These are phyloP conservation scores for Cerastoderma edule DNA, from an alignment of 2,888 invertebrate genomes.

Conservation along the genomic window DNA sequence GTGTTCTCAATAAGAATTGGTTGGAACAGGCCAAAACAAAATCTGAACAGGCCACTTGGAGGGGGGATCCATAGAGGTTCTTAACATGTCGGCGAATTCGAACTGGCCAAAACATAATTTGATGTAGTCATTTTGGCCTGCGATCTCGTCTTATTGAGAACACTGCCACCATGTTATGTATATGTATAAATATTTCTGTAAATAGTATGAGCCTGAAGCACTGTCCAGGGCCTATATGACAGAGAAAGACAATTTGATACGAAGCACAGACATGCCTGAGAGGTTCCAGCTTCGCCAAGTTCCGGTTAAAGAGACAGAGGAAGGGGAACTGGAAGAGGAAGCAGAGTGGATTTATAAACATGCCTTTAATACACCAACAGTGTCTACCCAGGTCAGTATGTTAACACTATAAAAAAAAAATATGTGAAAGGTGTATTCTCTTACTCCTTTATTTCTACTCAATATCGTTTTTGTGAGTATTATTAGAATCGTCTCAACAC, in stretches of 20 bases:
- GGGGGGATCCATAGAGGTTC: no score
- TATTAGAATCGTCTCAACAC: no score
- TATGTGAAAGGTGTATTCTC: background rate
- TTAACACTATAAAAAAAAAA: background rate
- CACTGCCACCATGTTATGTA: no score
- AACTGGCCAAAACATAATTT: no score
- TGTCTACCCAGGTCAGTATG: slow-evolving; percentile 89
- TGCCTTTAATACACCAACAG: slow-evolving; percentile 93
- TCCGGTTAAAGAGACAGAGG: slow-evolving; percentile 89
- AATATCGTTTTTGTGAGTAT: no score
- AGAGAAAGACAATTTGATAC: slow-evolving; percentile 93
- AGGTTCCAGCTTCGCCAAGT: slow-evolving; percentile 91
- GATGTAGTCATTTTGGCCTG: no score
- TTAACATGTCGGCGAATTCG: no score
- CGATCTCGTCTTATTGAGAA: no score
- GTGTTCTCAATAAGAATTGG: no score
- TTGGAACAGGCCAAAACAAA: no score
- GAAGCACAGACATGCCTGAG: slow-evolving; percentile 85
- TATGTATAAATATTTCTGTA: no score
- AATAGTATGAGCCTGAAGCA: slow-evolving; percentile 99
- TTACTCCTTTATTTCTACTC: background rate
- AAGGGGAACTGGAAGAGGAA: slow-evolving; percentile 93
- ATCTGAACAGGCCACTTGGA: no score
- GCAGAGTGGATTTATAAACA: slow-evolving; percentile 99
- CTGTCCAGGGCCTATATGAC: slow-evolving; percentile 98